A percentile compares a stretch with the other conserved stretches of the same genome.
phyloP scores from a whole-genome alignment of 2,888 invertebrate species.

The Tigriopus californicus region DNA sequence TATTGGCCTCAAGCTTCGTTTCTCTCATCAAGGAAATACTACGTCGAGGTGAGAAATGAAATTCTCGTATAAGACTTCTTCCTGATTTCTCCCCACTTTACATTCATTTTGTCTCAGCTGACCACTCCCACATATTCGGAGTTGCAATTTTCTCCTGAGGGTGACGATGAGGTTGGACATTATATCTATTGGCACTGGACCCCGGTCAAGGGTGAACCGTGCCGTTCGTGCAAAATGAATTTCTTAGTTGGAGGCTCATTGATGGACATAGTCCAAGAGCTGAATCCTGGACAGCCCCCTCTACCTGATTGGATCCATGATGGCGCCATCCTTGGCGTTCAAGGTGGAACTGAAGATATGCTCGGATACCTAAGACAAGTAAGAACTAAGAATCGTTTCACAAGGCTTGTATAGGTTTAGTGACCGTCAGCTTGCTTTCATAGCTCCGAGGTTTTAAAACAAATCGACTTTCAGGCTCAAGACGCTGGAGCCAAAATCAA shows the following conservation, averaged over 20 bases:
- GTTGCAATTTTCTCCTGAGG: constrained; percentile 20
- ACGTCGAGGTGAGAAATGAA: constrained; percentile 5
- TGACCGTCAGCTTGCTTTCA: too few species aligned
- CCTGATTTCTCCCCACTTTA: too few species aligned
- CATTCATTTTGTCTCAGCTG: not conserved
- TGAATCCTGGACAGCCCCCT: constrained; percentile 20
- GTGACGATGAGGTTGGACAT: constrained; percentile 13
- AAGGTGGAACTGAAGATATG: constrained; percentile 22
- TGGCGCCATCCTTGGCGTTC: constrained; percentile 21
- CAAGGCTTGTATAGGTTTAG: too few species aligned
- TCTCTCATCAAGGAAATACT: constrained; percentile 20
- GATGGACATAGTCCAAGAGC: constrained; percentile 19
- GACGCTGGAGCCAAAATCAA: constrained; percentile 20
- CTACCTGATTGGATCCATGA: constrained; percentile 22
- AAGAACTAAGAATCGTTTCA: too few species aligned
- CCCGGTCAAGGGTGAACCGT: not conserved
- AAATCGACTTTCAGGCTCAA: constrained; percentile 17
- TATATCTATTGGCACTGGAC: constrained; percentile 19
- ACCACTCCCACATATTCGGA: constrained; percentile 14
- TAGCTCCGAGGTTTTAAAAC: too few species aligned
- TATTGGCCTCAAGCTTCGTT: constrained; percentile 22
- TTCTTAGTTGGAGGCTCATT: constrained; percentile 18
- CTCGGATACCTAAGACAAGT: constrained; percentile 18
- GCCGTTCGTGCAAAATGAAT: constrained; percentile 7
- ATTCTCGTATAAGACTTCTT: too few species aligned